Evolutionary conservation across 2,888 invertebrate species (phyloP).

Genomic region (Aspidiotus rigidus): DNA sequence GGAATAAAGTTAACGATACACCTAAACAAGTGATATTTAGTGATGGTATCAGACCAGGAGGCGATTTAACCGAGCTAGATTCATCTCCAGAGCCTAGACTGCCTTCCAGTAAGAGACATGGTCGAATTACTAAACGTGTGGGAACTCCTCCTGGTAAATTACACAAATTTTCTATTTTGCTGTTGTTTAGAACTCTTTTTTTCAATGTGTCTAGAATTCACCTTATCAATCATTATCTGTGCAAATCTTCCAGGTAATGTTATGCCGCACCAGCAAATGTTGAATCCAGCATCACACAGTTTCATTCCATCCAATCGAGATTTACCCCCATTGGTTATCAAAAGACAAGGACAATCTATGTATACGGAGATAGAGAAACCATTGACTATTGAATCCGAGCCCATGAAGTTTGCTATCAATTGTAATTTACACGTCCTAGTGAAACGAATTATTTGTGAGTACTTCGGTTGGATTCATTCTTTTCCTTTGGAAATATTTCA

Average conservation of each 20-base stretch:
- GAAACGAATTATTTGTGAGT: slow-evolving; percentile 50
- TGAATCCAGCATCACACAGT: slow-evolving; percentile 54
- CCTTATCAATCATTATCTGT: no score
- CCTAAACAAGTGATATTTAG: slow-evolving; percentile 64
- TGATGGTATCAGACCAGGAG: slow-evolving; percentile 79
- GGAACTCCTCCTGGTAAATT: slow-evolving; percentile 41
- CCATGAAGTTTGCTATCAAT: slow-evolving; percentile 63
- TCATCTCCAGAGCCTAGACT: slow-evolving; percentile 51
- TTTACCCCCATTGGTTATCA: slow-evolving; percentile 40
- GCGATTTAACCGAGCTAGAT: slow-evolving; percentile 71
- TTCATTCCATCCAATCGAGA: slow-evolving; percentile 50
- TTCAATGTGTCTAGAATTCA: no score
- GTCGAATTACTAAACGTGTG: slow-evolving; percentile 41
- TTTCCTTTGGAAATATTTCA: slow-evolving; percentile 7
- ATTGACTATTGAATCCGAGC: slow-evolving; percentile 49
- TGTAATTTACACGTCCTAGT: slow-evolving; percentile 64
- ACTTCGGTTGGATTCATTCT: neutral
- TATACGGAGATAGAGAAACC: slow-evolving; percentile 52
- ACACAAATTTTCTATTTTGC: neutral
- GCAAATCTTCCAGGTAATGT: slow-evolving; percentile 42
- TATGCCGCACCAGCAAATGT: slow-evolving; percentile 40
- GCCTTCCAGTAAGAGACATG: slow-evolving; percentile 43
- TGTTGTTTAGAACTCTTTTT: no score
- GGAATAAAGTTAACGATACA: slow-evolving; percentile 39
- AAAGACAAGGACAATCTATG: slow-evolving; percentile 44